Conservation (phyloP, 2,113 vertebrate species). For the Leptobrachium ailaonicum region DNA sequence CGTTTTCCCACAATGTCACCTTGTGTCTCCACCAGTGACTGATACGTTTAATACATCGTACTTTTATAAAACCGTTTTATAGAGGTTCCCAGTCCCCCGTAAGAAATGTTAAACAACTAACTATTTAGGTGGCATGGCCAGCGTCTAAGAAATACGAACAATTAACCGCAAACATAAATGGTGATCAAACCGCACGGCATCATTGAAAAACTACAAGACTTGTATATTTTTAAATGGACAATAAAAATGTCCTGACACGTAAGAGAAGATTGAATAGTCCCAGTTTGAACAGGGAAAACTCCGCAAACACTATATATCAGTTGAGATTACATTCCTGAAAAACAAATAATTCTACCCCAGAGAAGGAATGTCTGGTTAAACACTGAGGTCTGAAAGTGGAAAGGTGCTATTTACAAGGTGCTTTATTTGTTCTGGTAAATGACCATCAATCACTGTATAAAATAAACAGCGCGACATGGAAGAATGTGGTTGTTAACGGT, state of each 20-base stretch:
- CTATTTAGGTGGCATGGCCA: not conserved
- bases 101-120: not conserved
- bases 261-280: slow-evolving; percentile 13
- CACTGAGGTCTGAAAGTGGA: slow-evolving; percentile 12
- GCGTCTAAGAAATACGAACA: not conserved
- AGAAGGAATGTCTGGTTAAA: slow-evolving; percentile 47
- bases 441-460: slow-evolving; percentile 30
- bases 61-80: not conserved
- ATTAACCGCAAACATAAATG: not conserved
- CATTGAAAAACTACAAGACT: not conserved
- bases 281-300: not conserved
- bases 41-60: not conserved
- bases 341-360: slow-evolving; percentile 38
- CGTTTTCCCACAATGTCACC: not conserved
- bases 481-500: slow-evolving; percentile 14
- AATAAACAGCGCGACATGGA: slow-evolving; percentile 37
- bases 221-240: slow-evolving; percentile 6
- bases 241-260: slow-evolving; percentile 2
- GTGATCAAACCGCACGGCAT: not conserved
- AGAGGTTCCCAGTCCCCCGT: too few species aligned
- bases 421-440: slow-evolving; percentile 28
- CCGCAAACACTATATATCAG: slow-evolving; percentile 46
- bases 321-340: slow-evolving; percentile 42
- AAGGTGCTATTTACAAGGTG: slow-evolving; percentile 42
- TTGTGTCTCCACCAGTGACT: not conserved